Evolutionary conservation across 2,797 vertebrate genomes (phyloP).

Genomic region (Chelon labrosus): DNA sequence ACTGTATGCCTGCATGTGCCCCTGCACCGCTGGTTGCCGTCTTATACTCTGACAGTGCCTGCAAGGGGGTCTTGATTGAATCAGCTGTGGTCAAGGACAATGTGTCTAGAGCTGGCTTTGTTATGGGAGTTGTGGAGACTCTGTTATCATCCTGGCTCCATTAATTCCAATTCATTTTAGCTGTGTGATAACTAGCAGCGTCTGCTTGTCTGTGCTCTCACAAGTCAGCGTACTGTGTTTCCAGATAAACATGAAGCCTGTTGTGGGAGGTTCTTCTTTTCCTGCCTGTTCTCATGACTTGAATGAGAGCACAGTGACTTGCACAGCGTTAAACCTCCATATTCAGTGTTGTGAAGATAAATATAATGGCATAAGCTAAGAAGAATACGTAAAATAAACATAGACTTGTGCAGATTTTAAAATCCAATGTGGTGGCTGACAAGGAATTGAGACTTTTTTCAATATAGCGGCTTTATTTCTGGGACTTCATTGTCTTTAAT

Average conservation of each 20-base stretch:
- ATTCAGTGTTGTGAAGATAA: neutral
- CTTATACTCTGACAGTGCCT: slow-evolving; percentile 43
- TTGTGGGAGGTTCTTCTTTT: slow-evolving; percentile 62
- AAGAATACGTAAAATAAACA: slow-evolving; percentile 10
- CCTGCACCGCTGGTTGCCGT: slow-evolving; percentile 27
- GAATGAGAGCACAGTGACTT: slow-evolving; percentile 41
- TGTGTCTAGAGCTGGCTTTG: slow-evolving; percentile 78
- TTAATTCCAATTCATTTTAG: slow-evolving; percentile 84
- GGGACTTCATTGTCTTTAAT: too few relatives aligned
- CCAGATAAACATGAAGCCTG: slow-evolving; percentile 73
- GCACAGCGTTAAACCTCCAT: neutral
- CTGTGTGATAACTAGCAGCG: slow-evolving; percentile 82
- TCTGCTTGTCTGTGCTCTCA: slow-evolving; percentile 82
- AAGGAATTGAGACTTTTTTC: neutral
- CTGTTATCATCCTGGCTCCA: slow-evolving; percentile 81
- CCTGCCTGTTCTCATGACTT: slow-evolving; percentile 65
- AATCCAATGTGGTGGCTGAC: neutral
- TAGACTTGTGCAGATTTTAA: neutral
- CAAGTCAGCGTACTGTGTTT: slow-evolving; percentile 66
- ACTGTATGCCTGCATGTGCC: slow-evolving; percentile 13
- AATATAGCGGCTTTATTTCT: slow-evolving; percentile 1
- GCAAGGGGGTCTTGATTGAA: slow-evolving; percentile 66
- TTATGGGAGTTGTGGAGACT: slow-evolving; percentile 85
- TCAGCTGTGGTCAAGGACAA: slow-evolving; percentile 80
- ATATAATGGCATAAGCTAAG: slow-evolving; percentile 8